These are phyloP conservation scores for Corvus hawaiiensis DNA, from an alignment of 2,113 vertebrate genomes.

Conservation along the genomic window DNA sequence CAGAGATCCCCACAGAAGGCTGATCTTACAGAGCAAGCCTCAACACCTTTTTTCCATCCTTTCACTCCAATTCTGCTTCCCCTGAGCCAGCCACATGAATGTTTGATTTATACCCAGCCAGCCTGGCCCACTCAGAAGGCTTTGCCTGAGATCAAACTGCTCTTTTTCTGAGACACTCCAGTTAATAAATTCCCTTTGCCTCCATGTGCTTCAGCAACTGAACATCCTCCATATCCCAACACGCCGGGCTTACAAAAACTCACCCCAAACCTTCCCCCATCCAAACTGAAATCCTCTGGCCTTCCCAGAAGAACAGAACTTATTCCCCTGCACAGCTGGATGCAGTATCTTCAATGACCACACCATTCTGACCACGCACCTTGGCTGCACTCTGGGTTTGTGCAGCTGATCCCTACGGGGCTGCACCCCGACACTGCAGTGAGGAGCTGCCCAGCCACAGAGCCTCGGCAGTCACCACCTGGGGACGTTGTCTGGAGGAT, in stretches of 20 bases:
- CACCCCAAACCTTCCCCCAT: too few relatives aligned
- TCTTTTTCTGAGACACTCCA: not conserved
- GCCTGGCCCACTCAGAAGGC: not conserved
- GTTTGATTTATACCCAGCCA: not conserved
- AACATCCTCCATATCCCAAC: not conserved
- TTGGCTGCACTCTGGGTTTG: not conserved
- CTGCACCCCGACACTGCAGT: rapidly evolving
- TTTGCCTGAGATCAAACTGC: not conserved
- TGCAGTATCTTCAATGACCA: rapidly evolving
- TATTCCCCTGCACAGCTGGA: not conserved
- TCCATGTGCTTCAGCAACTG: not conserved
- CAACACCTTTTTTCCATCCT: not conserved
- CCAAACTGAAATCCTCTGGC: not conserved
- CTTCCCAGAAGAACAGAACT: not conserved
- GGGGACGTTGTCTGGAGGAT: rapidly evolving
- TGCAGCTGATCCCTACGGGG: not conserved
- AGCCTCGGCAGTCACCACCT: rapidly evolving
- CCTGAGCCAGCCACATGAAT: not conserved
- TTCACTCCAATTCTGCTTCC: not conserved
- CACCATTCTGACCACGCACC: rapidly evolving
- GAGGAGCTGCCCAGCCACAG: not conserved
- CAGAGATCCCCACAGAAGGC: not conserved
- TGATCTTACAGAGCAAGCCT: not conserved
- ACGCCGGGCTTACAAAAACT: not conserved
- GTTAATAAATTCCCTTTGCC: not conserved